These are phyloP conservation scores for Prostheceraeus crozeri DNA, from an alignment of 2,888 invertebrate genomes.

Conservation along the genomic window DNA sequence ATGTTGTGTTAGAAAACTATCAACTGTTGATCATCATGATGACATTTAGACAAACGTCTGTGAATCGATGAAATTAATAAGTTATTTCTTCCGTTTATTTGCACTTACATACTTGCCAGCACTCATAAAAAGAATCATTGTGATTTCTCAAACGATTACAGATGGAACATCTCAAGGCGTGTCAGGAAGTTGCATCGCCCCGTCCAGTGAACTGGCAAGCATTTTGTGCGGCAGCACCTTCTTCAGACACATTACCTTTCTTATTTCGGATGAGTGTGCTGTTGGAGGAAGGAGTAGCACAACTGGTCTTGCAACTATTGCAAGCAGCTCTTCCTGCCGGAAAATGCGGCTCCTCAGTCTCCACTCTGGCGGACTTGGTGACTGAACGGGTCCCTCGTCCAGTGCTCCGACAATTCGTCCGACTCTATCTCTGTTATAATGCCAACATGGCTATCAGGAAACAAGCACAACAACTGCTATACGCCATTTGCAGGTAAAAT, in stretches of 20 bases:
- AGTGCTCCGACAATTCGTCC: constrained; percentile 4
- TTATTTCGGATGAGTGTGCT: constrained; percentile 71
- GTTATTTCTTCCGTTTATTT: no score
- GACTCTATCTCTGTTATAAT: constrained; percentile 14
- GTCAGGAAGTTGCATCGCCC: constrained; percentile 80
- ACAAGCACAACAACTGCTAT: constrained; percentile 3
- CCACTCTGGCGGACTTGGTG: constrained; percentile 48
- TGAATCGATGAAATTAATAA: no score
- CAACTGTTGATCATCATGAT: no score
- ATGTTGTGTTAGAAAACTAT: no score
- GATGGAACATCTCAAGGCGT: constrained; percentile 86
- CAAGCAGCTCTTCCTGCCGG: constrained; percentile 68
- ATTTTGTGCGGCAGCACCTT: no score
- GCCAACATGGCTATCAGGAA: not conserved
- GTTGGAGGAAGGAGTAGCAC: constrained; percentile 79
- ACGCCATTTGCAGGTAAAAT: constrained; percentile 24
- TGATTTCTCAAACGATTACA: constrained; percentile 40
- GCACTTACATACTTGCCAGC: no score
- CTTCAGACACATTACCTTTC: constrained; percentile 60
- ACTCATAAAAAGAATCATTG: no score
- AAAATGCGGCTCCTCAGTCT: constrained; percentile 40
- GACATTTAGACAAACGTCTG: no score
- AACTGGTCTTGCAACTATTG: constrained; percentile 77
- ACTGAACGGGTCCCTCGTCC: no score
- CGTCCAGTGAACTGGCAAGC: constrained; percentile 91